Percentiles rank a stretch among this genome's conserved stretches.
phyloP scores from a whole-genome alignment of 2,888 invertebrate genomes.

The Galeruca laticollis region DNA sequence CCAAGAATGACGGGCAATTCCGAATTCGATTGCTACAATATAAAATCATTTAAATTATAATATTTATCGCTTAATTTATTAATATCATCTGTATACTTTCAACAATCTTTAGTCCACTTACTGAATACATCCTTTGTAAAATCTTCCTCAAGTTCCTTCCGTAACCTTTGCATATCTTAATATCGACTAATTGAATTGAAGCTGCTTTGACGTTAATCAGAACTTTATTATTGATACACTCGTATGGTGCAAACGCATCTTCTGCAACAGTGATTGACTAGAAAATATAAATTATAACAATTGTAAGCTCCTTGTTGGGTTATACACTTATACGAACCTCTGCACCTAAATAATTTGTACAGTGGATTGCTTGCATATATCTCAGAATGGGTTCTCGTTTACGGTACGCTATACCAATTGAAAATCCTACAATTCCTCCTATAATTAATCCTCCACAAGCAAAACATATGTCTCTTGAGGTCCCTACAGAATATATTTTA shows the following conservation, averaged over 20 bases:
- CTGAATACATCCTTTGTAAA: slow-evolving; percentile 53
- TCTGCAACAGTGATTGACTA: slow-evolving; percentile 71
- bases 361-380: slow-evolving; percentile 68
- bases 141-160: slow-evolving; percentile 59
- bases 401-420: slow-evolving; percentile 62
- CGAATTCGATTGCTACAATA: slow-evolving; percentile 61
- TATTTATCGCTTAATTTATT: no score
- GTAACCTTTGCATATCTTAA: slow-evolving; percentile 73
- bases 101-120: slow-evolving; percentile 1
- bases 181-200: slow-evolving; percentile 72
- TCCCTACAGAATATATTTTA: slow-evolving; percentile 61
- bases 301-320: background rate
- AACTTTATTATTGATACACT: slow-evolving; percentile 70
- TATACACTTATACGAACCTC: slow-evolving; percentile 61
- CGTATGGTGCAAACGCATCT: slow-evolving; percentile 69
- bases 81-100: no score
- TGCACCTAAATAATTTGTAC: slow-evolving; percentile 66
- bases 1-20: slow-evolving; percentile 72
- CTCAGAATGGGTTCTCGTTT: slow-evolving; percentile 59
- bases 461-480: slow-evolving; percentile 65
- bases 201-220: slow-evolving; percentile 74
- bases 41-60: slow-evolving; percentile 8
- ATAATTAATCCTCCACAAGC: slow-evolving; percentile 65
- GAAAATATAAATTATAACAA: slow-evolving; percentile 42
- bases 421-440: slow-evolving; percentile 66